phyloP scores from a whole-genome alignment of 2,113 vertebrate genomes.

The Epinephelus lanceolatus region DNA sequence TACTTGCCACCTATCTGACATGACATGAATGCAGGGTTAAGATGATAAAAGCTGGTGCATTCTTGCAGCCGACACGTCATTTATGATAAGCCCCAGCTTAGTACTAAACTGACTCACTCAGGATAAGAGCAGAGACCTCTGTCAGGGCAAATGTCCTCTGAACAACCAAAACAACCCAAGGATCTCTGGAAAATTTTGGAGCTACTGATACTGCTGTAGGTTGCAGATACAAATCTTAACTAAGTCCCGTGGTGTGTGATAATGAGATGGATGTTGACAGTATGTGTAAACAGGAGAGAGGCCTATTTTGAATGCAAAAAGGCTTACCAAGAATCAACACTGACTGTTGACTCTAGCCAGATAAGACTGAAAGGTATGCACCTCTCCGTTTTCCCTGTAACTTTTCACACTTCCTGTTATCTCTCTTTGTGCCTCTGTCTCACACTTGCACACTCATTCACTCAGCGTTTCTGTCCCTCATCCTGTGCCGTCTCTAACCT shows the following conservation, averaged over 20 bases:
- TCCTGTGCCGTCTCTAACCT: not conserved
- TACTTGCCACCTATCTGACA: constrained; percentile 2
- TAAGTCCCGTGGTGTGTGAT: not conserved
- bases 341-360: constrained; percentile 16
- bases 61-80: not conserved
- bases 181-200: not conserved
- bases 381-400: not conserved
- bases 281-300: not conserved
- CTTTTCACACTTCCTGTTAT: not conserved
- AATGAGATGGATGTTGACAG: not conserved
- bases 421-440: not conserved
- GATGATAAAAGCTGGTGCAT: not conserved
- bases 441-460: not conserved
- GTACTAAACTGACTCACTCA: not conserved
- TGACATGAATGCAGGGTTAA: not conserved
- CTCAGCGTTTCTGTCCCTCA: not conserved
- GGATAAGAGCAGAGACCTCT: not conserved
- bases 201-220: not conserved
- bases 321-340: not conserved
- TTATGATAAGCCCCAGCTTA: constrained; percentile 3
- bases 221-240: not conserved
- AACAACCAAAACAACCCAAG: not conserved
- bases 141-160: not conserved
- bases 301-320: not conserved
- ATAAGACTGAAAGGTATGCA: not conserved